phyloP scores from a whole-genome alignment of 1,140 invertebrate species.

The Drosophila sulfurigaster region DNA sequence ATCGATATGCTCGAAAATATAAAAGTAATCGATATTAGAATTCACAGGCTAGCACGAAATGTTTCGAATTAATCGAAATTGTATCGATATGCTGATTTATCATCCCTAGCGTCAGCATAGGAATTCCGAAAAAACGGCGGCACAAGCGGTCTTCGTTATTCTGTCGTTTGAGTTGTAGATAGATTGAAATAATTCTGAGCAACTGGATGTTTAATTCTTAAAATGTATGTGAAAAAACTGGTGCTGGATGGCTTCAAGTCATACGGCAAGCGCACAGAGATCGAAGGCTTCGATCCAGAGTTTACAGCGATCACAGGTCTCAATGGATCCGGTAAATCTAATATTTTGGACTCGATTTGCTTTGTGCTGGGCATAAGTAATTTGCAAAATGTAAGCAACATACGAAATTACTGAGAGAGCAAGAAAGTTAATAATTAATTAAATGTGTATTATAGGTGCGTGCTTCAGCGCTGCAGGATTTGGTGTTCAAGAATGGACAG shows the following conservation, averaged over 20 bases:
- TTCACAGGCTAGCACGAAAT: no score
- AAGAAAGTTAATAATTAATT: not conserved
- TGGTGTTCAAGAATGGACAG: constrained; percentile 99
- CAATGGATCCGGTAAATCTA: constrained; percentile 99
- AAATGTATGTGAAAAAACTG: constrained; percentile 98
- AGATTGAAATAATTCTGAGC: not conserved
- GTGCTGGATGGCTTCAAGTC: constrained; percentile 99
- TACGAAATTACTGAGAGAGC: not conserved
- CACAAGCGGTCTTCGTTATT: constrained; percentile 24
- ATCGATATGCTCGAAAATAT: no score
- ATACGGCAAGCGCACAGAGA: constrained; percentile 96
- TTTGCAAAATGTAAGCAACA: constrained; percentile 91
- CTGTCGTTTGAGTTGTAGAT: not conserved
- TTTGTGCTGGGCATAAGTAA: constrained; percentile 99
- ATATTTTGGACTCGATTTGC: constrained; percentile 99
- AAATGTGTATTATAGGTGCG: constrained; percentile 89
- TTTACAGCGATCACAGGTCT: constrained; percentile 99
- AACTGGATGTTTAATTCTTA: not conserved
- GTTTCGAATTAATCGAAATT: not conserved
- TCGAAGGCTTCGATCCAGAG: constrained; percentile 96
- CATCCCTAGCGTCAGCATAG: constrained; percentile 41
- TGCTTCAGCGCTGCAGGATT: constrained; percentile 94
- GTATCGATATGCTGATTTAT: constrained; percentile 22
- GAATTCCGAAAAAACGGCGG: constrained; percentile 55
- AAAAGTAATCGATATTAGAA: no score